Base-by-base conservation (phyloP, 1,140 invertebrate species). In the Drosophila ambigua region DNA sequence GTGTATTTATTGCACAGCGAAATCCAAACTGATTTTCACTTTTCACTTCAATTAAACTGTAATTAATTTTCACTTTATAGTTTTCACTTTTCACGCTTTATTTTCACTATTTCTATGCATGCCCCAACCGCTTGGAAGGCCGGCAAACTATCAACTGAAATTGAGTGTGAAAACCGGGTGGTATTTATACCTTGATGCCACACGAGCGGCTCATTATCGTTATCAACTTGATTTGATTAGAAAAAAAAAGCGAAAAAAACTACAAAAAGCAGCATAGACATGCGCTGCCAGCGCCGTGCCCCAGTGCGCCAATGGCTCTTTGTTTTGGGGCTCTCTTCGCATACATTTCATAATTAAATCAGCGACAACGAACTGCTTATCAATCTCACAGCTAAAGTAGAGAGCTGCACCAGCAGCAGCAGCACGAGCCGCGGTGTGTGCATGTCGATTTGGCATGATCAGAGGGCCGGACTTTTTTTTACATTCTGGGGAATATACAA, bases 141-240 rank as follows among this genome's bases (percentile, higher is more conserved):
- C 72, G 35, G 54, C 49, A 45, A 61, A 67, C 49, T 71, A 71
- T 71, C 51, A 78, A 85, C 78, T 85, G 82, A 87, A 44, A 50
- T 66, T 43, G 43, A 54, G 39, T 31, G 24, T 55, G 16, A 24
- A 51, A 52, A 13, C 8, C 16, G 41, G 16, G 45, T 55, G 52
- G 43, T 82, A 75, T 85, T 75, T 85, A 85, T 87, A 85, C 82
- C 69, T 46, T 64, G 48, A 15, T 49, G 72, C 41, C 48, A 53
- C 39, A 16, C 28, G 26, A 44, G 28, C 46, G 7, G 11, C 58
- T 43, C 49, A 73, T 50, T 65, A 69, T 43, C 72, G 61, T 87
- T 82, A 87, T 87, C 81, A 87, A 63, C 58, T 13, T 39, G 35
- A 39, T 39, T 39, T 71, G 77, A 73, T 75, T 69, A 73, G 54